Base-by-base conservation (phyloP, 2,797 vertebrate genomes). In the Enteromius paludinosus region DNA sequence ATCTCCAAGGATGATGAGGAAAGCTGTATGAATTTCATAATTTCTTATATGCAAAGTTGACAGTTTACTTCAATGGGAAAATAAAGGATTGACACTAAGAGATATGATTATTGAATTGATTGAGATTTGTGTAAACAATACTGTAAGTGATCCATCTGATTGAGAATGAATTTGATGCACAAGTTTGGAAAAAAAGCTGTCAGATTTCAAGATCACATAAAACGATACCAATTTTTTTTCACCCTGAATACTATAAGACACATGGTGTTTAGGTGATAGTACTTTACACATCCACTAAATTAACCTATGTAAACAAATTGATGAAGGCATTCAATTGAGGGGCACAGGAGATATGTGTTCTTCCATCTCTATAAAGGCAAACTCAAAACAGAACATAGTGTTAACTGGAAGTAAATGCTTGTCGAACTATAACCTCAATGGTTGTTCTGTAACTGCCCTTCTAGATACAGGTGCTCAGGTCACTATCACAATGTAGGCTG, bases 341-440 rank as follows among this genome's bases (percentile, higher is more conserved):
- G 30, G 5, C 17, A 18, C 47, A 49, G 18, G 17, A 49, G 18
- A 17, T 49, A 49, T 25, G 38, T 66, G 33, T 5, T 30, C 35
- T 41, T 18, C 3, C 3, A 5, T n/a, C 0, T 41, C 65, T 5
- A 18, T 15, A 49, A 49, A 18, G 28, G 10, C 30, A 41, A 41
- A 30, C 14, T 38, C 64, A 66, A 15, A 0, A 1, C 64, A 38
- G 33, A 38, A 38, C 64, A 66, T 4, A 38, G 35, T 41, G 6
- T 10, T 68, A 68, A 17, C n/a, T 66, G 64, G 64, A 66, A 66
- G 15, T 8, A 68, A 68, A 15, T 68, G 35, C 20, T 68, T 70
- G 6, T 25, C 45, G 15, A 45, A 70, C 6, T 45, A 11, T 15
- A 14, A 45, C 20, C 15, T 47, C 10, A 43, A 17, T 11, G n/a